These are phyloP conservation scores for Dicaeum eximium DNA, from an alignment of 2,113 vertebrate genomes.

Conservation along the genomic window DNA sequence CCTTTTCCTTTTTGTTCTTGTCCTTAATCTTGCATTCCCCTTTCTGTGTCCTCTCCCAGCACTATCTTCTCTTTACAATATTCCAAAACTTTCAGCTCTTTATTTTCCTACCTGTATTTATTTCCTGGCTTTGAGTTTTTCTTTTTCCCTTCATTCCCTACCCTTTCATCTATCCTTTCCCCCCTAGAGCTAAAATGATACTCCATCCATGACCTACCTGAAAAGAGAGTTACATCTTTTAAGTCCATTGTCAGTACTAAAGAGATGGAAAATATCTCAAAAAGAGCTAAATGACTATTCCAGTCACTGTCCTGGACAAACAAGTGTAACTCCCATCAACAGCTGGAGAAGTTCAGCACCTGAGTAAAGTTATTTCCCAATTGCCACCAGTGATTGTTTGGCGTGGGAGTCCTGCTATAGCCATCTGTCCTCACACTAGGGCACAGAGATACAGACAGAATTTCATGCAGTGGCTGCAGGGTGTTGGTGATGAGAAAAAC, in stretches of 20 bases:
- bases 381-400: not conserved
- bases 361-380: constrained; percentile 26
- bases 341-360: constrained; percentile 22
- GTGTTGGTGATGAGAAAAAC: constrained; percentile 45
- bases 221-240: constrained; percentile 21
- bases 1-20: not conserved
- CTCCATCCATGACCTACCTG: not conserved
- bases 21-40: not conserved
- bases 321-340: constrained; percentile 20
- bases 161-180: not conserved
- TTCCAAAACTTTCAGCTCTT: not conserved
- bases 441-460: not conserved
- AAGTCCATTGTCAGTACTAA: constrained; percentile 1
- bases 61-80: not conserved
- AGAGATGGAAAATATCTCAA: constrained; percentile 8
- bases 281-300: constrained; percentile 28
- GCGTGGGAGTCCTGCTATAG: not conserved
- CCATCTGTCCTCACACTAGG: not conserved
- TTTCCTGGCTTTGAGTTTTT: not conserved
- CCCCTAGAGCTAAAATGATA: constrained; percentile 5
- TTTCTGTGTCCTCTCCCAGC: not conserved
- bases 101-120: not conserved
- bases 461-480: not conserved
- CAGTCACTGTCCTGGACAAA: constrained; percentile 31
- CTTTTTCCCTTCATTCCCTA: not conserved